Conservation (phyloP, 2,797 vertebrate genomes). For the Molossus alvarezi region DNA sequence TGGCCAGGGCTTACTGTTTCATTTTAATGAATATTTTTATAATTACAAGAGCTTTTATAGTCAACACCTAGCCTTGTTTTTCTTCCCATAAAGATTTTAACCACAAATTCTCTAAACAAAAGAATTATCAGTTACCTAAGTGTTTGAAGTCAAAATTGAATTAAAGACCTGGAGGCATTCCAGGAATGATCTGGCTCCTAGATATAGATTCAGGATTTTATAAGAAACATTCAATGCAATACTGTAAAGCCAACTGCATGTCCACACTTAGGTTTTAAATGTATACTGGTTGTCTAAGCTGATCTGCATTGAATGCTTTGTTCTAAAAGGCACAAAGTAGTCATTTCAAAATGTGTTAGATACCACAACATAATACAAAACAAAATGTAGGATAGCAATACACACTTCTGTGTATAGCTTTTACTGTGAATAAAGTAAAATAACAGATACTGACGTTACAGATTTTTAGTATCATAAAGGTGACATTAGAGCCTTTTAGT, state of each 20-base stretch:
- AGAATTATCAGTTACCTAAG: background rate
- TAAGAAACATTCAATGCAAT: background rate
- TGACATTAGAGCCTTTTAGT: background rate
- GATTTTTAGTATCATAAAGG: conserved; percentile 30
- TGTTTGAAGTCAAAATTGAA: background rate
- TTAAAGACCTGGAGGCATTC: background rate
- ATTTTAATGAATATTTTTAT: conserved; percentile 35
- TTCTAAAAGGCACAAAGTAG: background rate
- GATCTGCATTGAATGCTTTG: background rate
- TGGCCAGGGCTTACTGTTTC: background rate
- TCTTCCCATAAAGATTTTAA: background rate
- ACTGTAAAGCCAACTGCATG: background rate
- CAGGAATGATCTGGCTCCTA: background rate
- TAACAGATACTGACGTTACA: background rate
- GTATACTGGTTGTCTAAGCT: background rate
- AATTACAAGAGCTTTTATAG: conserved; percentile 21
- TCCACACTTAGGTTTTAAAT: conserved; percentile 29
- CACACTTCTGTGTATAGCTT: background rate
- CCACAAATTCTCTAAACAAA: conserved; percentile 41
- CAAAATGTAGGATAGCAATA: background rate
- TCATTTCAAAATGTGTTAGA: background rate
- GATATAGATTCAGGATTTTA: conserved; percentile 11
- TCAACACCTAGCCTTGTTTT: background rate
- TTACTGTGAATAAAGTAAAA: conserved; percentile 21
- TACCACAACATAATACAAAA: background rate